Evolutionary conservation across 1,140 invertebrate species (phyloP), one percentile per base, ranked within the genome.

Genomic region (Pogonus chalceus): DNA sequence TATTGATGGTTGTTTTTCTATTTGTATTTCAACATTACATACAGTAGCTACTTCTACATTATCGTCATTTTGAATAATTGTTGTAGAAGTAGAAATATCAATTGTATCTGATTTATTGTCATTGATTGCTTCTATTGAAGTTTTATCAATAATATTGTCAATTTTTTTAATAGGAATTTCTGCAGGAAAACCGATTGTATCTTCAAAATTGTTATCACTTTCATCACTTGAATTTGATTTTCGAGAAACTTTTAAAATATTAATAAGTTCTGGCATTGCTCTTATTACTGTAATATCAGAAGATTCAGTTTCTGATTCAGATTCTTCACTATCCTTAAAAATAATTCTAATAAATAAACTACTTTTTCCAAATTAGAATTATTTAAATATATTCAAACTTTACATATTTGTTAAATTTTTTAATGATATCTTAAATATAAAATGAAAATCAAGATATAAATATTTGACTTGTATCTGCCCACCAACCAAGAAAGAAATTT

Each of bases 321-420:
- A 43, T 12, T 43, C 37, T 43, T 43, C 37, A 43, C 37, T 43
- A 43, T 43, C 37, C 37, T 43, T 43, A 43, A 43, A 43, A 43
- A 43, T 43, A 43, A 43, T 18, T 3, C 37, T 43, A 43, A 16
- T 43, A 43, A 43, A 43, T 43, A n/a, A n/a, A n/a, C n/a, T n/a
- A n/a, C n/a, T n/a, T n/a, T n/a, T n/a, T n/a, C n/a, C n/a, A n/a
- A n/a, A n/a, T n/a, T n/a, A n/a, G n/a, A n/a, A n/a, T n/a, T n/a
- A n/a, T n/a, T n/a, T n/a, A n/a, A n/a, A n/a, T n/a, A n/a, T n/a
- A n/a, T n/a, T n/a, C n/a, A n/a, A n/a, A n/a, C n/a, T n/a, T n/a
- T n/a, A n/a, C n/a, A n/a, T n/a, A n/a, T n/a, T n/a, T n/a, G n/a
- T n/a, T n/a, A n/a, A n/a, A n/a, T n/a, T n/a, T n/a, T n/a, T n/a